These are phyloP conservation scores for Hecatera dysodea DNA, from an alignment of 2,888 invertebrate species.

Conservation along the genomic window DNA sequence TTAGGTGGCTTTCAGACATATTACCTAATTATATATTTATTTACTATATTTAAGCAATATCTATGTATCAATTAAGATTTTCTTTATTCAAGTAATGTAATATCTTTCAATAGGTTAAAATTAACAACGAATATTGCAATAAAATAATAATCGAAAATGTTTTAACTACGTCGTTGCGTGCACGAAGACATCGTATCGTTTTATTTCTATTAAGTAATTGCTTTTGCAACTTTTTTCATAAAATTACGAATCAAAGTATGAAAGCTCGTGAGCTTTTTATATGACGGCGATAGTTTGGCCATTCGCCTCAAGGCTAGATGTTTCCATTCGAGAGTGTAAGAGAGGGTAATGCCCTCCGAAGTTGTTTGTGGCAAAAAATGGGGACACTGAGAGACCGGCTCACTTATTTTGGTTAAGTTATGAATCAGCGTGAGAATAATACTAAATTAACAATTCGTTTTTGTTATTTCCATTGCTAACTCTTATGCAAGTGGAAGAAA, in stretches of 20 bases:
- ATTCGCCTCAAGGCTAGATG: constrained; percentile 83
- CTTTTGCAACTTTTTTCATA: constrained; percentile 21
- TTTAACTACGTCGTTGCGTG: constrained; percentile 24
- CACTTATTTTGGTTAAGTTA: constrained; percentile 87
- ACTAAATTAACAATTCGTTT: constrained; percentile 74
- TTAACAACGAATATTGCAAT: neutral
- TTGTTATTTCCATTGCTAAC: constrained; percentile 67
- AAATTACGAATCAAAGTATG: constrained; percentile 49
- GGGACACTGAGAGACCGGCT: constrained; percentile 88
- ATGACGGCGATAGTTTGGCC: constrained; percentile 76
- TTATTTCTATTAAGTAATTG: constrained; percentile 46
- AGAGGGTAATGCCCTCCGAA: constrained; percentile 89
- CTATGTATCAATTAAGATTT: no score
- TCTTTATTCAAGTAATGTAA: neutral
- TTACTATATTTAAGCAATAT: neutral
- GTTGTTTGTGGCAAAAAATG: constrained; percentile 91
- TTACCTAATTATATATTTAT: no score
- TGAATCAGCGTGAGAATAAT: constrained; percentile 89
- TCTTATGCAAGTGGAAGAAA: constrained; percentile 57
- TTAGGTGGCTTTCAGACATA: neutral
- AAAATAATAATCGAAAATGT: neutral
- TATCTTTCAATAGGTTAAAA: neutral
- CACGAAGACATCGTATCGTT: constrained; percentile 19
- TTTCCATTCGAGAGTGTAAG: constrained; percentile 82
- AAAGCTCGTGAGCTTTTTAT: constrained; percentile 64